Conservation (phyloP, 2,797 vertebrate genomes). For the Cynopterus sphinx region DNA sequence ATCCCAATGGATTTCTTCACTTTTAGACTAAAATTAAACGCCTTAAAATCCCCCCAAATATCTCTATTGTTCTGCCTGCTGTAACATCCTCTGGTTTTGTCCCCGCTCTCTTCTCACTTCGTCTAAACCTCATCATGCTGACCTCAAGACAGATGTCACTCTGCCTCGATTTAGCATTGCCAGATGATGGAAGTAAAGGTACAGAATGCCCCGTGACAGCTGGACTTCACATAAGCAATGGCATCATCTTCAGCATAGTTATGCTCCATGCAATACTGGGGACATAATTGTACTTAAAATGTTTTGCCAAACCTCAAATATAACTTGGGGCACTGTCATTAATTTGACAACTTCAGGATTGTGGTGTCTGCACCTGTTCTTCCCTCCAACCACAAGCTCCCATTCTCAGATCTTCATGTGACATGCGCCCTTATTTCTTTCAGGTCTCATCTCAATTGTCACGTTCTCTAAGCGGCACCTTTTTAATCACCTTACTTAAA, state of each 20-base stretch:
- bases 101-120: accelerated
- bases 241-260: not conserved
- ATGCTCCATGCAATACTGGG: not conserved
- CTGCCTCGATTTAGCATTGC: not conserved
- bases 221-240: not conserved
- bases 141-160: not conserved
- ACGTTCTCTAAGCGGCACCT: not conserved
- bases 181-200: not conserved
- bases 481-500: not conserved
- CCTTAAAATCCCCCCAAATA: not conserved
- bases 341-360: not conserved
- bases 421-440: not conserved
- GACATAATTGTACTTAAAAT: no score
- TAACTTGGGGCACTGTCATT: not conserved
- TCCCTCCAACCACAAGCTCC: not conserved
- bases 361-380: no score
- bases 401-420: not conserved
- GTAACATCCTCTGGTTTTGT: not conserved
- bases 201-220: not conserved
- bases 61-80: accelerated
- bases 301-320: not conserved
- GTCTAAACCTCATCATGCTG: not conserved
- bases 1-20: not conserved
- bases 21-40: not conserved
- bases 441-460: not conserved